Evolutionary conservation across 2,113 vertebrate genomes (phyloP).

Genomic region (Menura novaehollandiae): DNA sequence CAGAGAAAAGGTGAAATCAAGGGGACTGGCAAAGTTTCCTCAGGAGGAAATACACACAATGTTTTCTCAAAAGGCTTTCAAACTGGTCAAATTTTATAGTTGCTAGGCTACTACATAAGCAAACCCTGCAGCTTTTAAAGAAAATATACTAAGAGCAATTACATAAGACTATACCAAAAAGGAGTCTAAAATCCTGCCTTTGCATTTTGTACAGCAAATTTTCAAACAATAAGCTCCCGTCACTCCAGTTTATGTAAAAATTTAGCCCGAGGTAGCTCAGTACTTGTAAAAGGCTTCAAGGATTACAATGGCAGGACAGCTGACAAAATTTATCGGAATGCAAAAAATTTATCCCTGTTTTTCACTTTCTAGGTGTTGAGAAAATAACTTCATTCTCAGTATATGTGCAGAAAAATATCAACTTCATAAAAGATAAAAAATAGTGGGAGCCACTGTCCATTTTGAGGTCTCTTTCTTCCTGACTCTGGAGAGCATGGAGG

Average conservation of each 20-base stretch:
- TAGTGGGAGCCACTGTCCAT: not conserved
- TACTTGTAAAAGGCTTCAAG: not conserved
- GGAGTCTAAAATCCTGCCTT: not conserved
- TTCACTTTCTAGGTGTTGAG: not conserved
- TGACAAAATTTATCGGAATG: not conserved
- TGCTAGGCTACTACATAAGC: slow-evolving; percentile 20
- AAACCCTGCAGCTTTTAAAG: not conserved
- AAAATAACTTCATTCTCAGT: not conserved
- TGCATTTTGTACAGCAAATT: not conserved
- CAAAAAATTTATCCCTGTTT: not conserved
- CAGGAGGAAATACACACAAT: not conserved
- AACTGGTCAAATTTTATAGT: not conserved
- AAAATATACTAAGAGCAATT: not conserved
- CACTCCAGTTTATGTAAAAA: not conserved
- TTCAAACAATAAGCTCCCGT: not conserved
- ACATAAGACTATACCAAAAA: not conserved
- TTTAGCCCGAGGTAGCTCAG: not conserved
- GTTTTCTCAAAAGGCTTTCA: not conserved
- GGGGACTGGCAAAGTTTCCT: not conserved
- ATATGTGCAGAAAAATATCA: not conserved
- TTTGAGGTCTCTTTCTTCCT: not conserved
- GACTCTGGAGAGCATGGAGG: not conserved
- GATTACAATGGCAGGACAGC: not conserved
- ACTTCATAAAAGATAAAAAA: not conserved
- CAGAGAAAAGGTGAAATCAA: slow-evolving; percentile 35